A percentile compares a stretch with the other conserved stretches of the same genome.
Evolutionary conservation across 2,113 vertebrate genomes (phyloP).

Genomic region (Oryzias javanicus): DNA sequence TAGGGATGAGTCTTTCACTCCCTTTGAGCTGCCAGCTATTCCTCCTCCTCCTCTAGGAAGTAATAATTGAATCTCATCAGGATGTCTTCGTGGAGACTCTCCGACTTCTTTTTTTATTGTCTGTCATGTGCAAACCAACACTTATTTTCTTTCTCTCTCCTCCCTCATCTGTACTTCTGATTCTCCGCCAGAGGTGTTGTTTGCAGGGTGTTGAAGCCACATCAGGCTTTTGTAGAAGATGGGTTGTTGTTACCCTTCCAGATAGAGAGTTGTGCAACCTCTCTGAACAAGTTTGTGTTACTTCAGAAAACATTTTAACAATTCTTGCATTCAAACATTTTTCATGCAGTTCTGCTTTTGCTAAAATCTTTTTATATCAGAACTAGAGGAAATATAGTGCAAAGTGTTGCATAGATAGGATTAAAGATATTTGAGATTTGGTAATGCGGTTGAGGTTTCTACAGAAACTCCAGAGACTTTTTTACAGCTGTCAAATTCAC

Average conservation of each 20-base stretch:
- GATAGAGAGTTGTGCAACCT: not conserved
- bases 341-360: too few species aligned
- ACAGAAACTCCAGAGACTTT: constrained; percentile 8
- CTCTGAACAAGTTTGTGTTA: constrained; percentile 1
- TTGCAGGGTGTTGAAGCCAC: constrained; percentile 25
- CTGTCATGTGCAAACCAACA: constrained; percentile 33
- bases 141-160: constrained; percentile 15
- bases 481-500: constrained; percentile 36
- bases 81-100: constrained; percentile 62
- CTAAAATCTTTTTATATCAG: too few species aligned
- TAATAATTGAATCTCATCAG: constrained; percentile 59
- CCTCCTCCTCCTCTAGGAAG: constrained; percentile 43
- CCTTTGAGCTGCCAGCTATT: constrained; percentile 29
- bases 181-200: constrained; percentile 39
- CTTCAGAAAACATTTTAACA: not conserved
- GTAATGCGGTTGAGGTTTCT: constrained; percentile 1
- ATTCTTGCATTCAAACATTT: not conserved
- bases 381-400: too few species aligned
- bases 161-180: constrained; percentile 36
- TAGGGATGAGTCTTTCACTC: constrained; percentile 48
- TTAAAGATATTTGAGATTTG: not conserved
- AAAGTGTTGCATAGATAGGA: too few species aligned
- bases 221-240: constrained; percentile 28
- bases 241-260: constrained; percentile 16
- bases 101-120: constrained; percentile 20